Conservation (phyloP, 1,140 invertebrate genomes). For the Coptotermes formosanus region DNA sequence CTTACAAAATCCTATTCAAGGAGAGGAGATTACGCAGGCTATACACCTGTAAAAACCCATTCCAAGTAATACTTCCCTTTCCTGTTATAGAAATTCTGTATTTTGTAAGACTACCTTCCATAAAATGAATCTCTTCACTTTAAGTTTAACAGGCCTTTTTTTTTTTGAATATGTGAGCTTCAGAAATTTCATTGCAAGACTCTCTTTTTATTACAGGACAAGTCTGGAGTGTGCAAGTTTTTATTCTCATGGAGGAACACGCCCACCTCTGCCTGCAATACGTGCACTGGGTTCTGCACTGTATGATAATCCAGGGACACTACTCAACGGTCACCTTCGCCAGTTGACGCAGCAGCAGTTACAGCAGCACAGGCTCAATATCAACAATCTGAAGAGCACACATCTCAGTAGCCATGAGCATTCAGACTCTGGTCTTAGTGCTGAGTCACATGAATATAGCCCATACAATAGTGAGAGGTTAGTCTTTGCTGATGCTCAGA, state of each 20-base stretch:
- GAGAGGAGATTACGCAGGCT: too few relatives aligned
- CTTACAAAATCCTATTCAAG: too few relatives aligned
- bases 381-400: not conserved
- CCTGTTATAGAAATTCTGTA: too few relatives aligned
- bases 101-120: not conserved
- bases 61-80: too few relatives aligned
- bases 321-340: conserved; percentile 27
- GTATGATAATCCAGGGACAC: conserved; percentile 31
- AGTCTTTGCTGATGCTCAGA: not conserved
- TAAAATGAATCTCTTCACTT: not conserved
- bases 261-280: not conserved
- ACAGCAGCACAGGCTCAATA: conserved; percentile 30
- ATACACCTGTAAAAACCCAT: too few relatives aligned
- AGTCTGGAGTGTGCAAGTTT: not conserved
- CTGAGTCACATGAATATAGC: conserved; percentile 41
- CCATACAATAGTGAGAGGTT: conserved; percentile 20
- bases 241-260: not conserved
- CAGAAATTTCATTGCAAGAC: not conserved
- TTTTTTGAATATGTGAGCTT: not conserved
- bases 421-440: conserved; percentile 41
- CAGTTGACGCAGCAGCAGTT: conserved; percentile 25
- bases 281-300: conserved; percentile 31
- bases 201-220: not conserved
- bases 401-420: conserved; percentile 37
- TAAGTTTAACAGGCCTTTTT: not conserved